phyloP scores from a whole-genome alignment of 2,888 invertebrate genomes.

The Myathropa florea region DNA sequence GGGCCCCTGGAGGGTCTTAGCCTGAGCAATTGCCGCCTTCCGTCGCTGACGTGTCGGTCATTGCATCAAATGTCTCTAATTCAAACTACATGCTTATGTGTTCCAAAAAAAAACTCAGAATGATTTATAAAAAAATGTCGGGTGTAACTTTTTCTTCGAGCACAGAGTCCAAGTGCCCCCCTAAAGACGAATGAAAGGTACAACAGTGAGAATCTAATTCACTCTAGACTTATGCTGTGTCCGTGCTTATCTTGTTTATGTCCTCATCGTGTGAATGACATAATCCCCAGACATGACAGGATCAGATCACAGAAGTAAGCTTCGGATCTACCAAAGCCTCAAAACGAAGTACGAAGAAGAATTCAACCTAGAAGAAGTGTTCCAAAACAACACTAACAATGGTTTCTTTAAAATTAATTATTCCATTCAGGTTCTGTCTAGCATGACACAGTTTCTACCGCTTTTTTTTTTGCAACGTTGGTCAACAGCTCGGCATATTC shows the following conservation, averaged over 20 bases:
- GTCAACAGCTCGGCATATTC: not conserved
- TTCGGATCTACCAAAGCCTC: not conserved
- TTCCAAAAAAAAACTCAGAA: too few species aligned
- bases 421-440: conserved; percentile 14
- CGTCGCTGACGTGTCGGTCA: too few species aligned
- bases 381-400: not conserved
- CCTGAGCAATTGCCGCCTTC: too few species aligned
- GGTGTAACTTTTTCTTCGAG: too few species aligned
- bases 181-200: too few species aligned
- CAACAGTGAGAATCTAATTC: not conserved
- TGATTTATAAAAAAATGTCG: too few species aligned
- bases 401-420: conserved; percentile 15
- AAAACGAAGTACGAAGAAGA: not conserved
- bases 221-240: too few species aligned
- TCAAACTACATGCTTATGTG: too few species aligned
- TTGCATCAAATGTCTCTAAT: too few species aligned
- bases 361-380: not conserved
- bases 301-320: not conserved
- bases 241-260: not conserved
- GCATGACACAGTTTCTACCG: conserved; percentile 37
- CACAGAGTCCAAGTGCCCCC: too few species aligned
- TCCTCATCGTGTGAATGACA: not conserved
- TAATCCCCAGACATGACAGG: not conserved
- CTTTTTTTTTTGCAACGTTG: not conserved
- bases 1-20: too few species aligned